Evolutionary conservation across 2,797 vertebrate genomes (phyloP), one percentile per base, ranked within the genome.

Genomic region (Perodicticus potto): DNA sequence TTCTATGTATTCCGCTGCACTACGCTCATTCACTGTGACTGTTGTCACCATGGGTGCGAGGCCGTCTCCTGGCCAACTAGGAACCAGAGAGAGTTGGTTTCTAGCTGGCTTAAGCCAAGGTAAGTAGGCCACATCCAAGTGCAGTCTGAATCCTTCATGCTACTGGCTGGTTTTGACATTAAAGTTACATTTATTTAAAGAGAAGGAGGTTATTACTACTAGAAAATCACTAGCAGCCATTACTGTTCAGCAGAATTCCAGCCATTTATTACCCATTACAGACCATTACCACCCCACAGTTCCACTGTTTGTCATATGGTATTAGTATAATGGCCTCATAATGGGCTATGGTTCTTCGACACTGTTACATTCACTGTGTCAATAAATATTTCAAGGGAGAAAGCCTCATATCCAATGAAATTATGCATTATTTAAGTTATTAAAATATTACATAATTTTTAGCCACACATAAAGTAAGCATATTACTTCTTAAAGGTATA

Each of bases 251-350:
- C 76, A 25, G 86, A 67, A 94, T 89, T 53, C 67, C 85, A 83
- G 67, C 49, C 83, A 92, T 96, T 96, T 97, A 13, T 87, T 98
- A 57, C n/a, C 86, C 78, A 70, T 97, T 97, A 97, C 12, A 65
- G 61, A 96, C 92, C 89, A 96, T 94, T 96, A 96, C 69, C 29
- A 77, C 63, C 45, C 65, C 63, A 87, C 1, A n/a, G 89, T 67
- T 67, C 29, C 59, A 69, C 29, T 87, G 91, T 74, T 93, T 95
- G 91, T 88, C 92, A 0, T 55, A 13, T 82, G 27, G 96, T 95
- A 78, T 97, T 96, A 94, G 57, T 13, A 40, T 92, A 97, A 96
- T 69, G 57, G 29, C 2, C 37, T 34, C 82, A n/a, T 81, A 97
- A 97, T 37, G 94, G 45, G n/a, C 29, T 96, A 73, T 80, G 82